These are phyloP conservation scores for Dryoscopus gambensis DNA, from an alignment of 2,113 vertebrate species.

Conservation along the genomic window DNA sequence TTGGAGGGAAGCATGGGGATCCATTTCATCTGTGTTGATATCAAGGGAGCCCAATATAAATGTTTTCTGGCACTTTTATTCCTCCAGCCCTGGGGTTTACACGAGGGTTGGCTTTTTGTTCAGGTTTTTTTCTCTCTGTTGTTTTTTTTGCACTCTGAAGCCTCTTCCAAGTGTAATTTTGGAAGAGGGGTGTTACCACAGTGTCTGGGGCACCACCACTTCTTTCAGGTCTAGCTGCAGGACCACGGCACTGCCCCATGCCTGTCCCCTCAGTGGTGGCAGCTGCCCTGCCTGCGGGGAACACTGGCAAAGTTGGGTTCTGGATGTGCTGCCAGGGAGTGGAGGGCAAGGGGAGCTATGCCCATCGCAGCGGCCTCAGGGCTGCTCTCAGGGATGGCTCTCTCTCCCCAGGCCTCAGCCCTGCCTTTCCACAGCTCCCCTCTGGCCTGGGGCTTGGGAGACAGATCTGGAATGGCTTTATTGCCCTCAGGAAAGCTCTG, in stretches of 20 bases:
- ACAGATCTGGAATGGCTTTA: not conserved
- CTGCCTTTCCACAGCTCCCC: not conserved
- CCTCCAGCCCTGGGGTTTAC: constrained; percentile 25
- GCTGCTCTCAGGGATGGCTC: not conserved
- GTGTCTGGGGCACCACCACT: not conserved
- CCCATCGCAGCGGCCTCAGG: not conserved
- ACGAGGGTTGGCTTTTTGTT: not conserved
- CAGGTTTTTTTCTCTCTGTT: not conserved
- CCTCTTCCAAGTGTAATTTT: not conserved
- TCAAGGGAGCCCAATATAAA: constrained; percentile 30
- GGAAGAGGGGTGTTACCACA: not conserved
- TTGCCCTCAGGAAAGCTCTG: not conserved
- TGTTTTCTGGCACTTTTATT: constrained; percentile 38
- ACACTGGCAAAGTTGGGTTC: accelerated
- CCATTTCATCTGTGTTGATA: constrained; percentile 55
- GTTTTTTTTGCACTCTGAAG: not conserved
- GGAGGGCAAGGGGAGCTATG: not conserved
- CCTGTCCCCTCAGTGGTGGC: not conserved
- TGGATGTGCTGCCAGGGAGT: not conserved
- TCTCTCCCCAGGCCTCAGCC: not conserved
- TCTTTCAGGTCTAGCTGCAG: not conserved
- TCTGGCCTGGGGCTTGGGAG: not conserved
- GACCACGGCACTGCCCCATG: accelerated
- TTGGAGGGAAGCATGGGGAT: constrained; percentile 41
- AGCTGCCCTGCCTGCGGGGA: not conserved